Conservation (phyloP, 2,888 invertebrate species). For the Thecophora atra region DNA sequence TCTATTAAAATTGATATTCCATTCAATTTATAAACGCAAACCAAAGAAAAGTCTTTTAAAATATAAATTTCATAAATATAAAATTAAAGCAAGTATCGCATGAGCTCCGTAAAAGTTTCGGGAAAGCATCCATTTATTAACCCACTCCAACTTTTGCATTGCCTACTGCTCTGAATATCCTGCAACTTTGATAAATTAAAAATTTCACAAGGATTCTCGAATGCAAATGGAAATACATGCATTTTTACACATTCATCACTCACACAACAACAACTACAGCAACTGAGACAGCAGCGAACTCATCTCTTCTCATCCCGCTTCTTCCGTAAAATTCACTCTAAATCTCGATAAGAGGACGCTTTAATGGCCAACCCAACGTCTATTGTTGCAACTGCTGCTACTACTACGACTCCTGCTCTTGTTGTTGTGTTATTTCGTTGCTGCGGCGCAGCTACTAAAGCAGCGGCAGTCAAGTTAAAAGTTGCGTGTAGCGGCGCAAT, state of each 20-base stretch:
- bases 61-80: neutral
- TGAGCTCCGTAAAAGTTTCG: neutral
- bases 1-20: too few relatives aligned
- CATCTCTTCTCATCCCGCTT: neutral
- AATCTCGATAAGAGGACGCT: conserved; percentile 28
- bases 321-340: conserved; percentile 33
- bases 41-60: neutral
- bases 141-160: neutral
- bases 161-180: conserved; percentile 7
- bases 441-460: conserved; percentile 25
- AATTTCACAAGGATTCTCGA: conserved; percentile 32
- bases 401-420: conserved; percentile 30
- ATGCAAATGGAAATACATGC: conserved; percentile 1
- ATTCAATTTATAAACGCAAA: too few relatives aligned
- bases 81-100: neutral
- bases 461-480: conserved; percentile 28
- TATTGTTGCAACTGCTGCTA: conserved; percentile 36
- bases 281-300: neutral
- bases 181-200: conserved; percentile 34
- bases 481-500: conserved; percentile 29
- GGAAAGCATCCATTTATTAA: neutral
- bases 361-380: conserved; percentile 10
- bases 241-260: neutral
- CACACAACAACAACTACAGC: neutral
- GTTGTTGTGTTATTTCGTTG: conserved; percentile 21